Percentiles rank a stretch among this genome's conserved stretches.
These are phyloP conservation scores for Pungitius pungitius DNA, from an alignment of 2,113 vertebrate species.

Conservation along the genomic window DNA sequence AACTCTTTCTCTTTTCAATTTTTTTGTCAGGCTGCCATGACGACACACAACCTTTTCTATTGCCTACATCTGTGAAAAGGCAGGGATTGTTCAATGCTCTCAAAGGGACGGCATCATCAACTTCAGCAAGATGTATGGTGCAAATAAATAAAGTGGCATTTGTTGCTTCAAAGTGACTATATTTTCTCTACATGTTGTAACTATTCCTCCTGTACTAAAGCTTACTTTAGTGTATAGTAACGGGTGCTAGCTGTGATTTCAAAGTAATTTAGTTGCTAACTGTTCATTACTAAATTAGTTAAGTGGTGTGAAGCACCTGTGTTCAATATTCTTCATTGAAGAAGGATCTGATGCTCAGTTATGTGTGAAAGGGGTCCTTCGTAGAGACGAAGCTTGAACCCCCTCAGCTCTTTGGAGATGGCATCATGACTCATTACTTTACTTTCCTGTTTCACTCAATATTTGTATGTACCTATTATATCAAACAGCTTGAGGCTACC, in stretches of 20 bases:
- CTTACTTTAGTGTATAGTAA: background rate
- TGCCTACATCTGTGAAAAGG: too few species aligned
- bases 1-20: too few species aligned
- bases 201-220: background rate
- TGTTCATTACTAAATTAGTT: background rate
- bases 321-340: background rate
- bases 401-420: background rate
- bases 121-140: too few species aligned
- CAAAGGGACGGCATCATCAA: too few species aligned
- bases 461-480: background rate
- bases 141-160: too few species aligned
- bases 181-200: too few species aligned
- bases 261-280: background rate
- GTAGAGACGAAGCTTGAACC: background rate
- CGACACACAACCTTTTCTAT: too few species aligned
- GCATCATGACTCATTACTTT: background rate
- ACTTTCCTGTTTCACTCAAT: background rate
- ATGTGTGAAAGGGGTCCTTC: background rate
- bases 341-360: background rate
- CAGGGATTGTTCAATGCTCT: too few species aligned
- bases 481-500: background rate
- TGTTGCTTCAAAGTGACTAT: too few species aligned
- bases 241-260: background rate
- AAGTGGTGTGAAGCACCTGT: background rate
- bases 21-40: too few species aligned